Evolutionary conservation across 1,140 invertebrate genomes (phyloP), one percentile per base, ranked within the genome.

Genomic region (Drosophila parabipectinata): DNA sequence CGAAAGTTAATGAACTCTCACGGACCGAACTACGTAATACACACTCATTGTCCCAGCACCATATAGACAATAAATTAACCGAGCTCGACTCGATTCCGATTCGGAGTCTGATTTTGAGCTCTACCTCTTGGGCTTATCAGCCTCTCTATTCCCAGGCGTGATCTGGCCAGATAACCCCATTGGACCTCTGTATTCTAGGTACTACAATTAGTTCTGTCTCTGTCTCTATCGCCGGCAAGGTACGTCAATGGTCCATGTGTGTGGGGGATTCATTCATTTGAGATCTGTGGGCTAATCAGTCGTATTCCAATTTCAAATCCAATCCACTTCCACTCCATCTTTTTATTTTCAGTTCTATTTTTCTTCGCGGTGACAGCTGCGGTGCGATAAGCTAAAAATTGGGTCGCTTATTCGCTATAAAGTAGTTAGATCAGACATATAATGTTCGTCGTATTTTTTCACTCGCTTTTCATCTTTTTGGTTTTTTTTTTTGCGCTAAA

Each of bases 371-470:
- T 44, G 59, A 58, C 71, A 79, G 79, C 74, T 82, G 79, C 52
- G 37, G 39, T 12, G 61, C 67, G 82, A 85, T 85, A 85, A 85
- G 80, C 72, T 12, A 61, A 47, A 69, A 87, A 85, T 85, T 85
- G 82, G 82, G 82, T 85, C 82, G 82, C 82, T 77, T 66, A 67
- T 63, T 81, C 63, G 78, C 74, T 72, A 72, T 81, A 87, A 82
- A 78, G 64, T 47, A 82, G 81, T 85, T 87, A 87, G 69, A 76
- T 66, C 72, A 57, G 53, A 60, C 61, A 41, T 12, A 58, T 69
- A 28, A 71, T 71, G 64, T 44, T 71, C 39, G 14, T 34, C 58
- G 59, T 64, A 48, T 64, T 58, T 57, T 37, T 57, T 14, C 53
- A 57, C 54, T 57, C 54, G n/a, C 44, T 41, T 37, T 48, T n/a